Evolutionary conservation across 2,888 invertebrate genomes (phyloP).

Genomic region (Sminthurinus aureus): DNA sequence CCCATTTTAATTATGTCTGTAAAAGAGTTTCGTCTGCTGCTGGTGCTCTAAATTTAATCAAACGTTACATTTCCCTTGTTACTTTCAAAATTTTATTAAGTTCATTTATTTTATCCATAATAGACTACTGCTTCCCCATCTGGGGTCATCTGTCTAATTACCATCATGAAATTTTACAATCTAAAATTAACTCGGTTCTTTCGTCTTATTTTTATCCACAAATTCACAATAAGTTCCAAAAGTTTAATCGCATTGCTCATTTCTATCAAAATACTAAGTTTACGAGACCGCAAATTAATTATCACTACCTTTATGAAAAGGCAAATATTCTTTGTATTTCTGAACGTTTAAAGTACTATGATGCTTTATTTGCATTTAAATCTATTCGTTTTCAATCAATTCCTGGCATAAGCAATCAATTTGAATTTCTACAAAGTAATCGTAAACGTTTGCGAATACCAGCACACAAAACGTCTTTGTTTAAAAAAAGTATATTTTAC

Average conservation of each 20-base stretch:
- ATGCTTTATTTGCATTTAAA: not conserved
- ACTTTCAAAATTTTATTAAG: not conserved
- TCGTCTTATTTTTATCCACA: not conserved
- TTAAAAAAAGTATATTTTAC: not conserved
- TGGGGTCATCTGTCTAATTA: not conserved
- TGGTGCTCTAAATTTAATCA: not conserved
- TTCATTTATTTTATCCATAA: not conserved
- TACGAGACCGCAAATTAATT: not conserved
- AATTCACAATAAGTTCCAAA: not conserved
- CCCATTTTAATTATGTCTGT: slow-evolving; percentile 3
- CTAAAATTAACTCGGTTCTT: not conserved
- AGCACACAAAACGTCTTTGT: not conserved
- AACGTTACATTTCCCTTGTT: not conserved
- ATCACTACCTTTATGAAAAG: not conserved
- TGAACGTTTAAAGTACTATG: not conserved
- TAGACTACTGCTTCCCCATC: slow-evolving; percentile 1
- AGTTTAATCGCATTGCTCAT: not conserved
- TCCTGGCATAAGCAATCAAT: not conserved
- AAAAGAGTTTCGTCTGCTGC: not conserved
- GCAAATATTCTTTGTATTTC: not conserved
- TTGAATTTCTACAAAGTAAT: not conserved
- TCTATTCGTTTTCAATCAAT: not conserved
- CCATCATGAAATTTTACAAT: not conserved
- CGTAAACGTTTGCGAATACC: not conserved
- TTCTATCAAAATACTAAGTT: not conserved